These are phyloP conservation scores for Ophioninae sp. DNA, from an alignment of 2,888 invertebrate genomes.

Conservation along the genomic window DNA sequence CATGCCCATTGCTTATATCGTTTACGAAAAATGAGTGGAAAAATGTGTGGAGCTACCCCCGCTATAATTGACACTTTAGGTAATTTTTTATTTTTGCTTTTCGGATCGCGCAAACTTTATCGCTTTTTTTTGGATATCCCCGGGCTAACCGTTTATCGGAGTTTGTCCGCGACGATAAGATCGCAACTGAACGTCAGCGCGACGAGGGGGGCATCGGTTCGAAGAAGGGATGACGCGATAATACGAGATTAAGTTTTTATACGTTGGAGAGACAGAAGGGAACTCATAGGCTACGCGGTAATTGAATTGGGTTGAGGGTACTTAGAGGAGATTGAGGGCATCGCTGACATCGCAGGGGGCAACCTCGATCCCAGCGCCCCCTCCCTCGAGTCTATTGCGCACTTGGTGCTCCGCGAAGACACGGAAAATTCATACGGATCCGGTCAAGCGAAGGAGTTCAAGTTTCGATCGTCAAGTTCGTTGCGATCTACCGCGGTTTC, in stretches of 20 bases:
- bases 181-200: constrained; percentile 8
- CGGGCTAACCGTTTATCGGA: background rate
- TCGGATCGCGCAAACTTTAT: no score
- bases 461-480: background rate
- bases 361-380: constrained; percentile 32
- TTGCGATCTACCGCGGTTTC: background rate
- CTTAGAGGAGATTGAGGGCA: constrained; percentile 78
- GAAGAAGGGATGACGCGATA: constrained; percentile 47
- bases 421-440: background rate
- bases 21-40: background rate
- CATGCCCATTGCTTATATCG: background rate
- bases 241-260: constrained; percentile 36
- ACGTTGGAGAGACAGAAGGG: constrained; percentile 61
- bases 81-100: no score
- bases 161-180: background rate
- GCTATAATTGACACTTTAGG: background rate
- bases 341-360: constrained; percentile 73
- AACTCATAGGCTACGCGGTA: constrained; percentile 64
- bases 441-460: background rate
- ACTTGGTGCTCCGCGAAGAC: background rate
- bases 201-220: background rate
- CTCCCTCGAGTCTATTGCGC: constrained; percentile 10
- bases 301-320: constrained; percentile 80
- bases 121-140: background rate
- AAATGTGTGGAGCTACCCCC: background rate